These are phyloP conservation scores for Drosophila nikananu DNA, from an alignment of 1,140 invertebrate genomes.

Conservation along the genomic window DNA sequence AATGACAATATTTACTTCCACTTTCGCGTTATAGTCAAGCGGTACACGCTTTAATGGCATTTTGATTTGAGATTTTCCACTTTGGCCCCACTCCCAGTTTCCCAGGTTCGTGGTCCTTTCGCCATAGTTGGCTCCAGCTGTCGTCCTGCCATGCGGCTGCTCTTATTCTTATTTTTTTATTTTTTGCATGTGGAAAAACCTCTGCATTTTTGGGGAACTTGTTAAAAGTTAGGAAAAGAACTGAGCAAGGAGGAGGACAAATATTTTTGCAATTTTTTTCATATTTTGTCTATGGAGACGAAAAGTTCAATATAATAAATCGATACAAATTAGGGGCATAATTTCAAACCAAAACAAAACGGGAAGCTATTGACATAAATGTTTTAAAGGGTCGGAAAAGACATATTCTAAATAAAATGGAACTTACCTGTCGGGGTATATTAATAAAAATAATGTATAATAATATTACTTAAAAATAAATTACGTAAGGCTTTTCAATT, in stretches of 20 bases:
- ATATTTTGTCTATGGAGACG: no score
- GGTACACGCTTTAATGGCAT: constrained; percentile 81
- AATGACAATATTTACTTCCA: constrained; percentile 85
- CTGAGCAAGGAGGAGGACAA: no score
- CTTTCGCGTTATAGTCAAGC: constrained; percentile 69
- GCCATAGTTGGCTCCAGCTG: constrained; percentile 42
- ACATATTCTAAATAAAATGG: no score
- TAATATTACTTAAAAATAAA: no score
- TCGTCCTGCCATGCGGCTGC: constrained; percentile 3
- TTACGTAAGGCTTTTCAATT: no score
- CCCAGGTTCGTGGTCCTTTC: background rate
- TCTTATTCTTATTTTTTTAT: background rate
- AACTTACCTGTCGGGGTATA: no score
- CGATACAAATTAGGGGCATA: background rate
- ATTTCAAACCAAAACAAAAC: no score
- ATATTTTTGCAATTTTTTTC: no score
- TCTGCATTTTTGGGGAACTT: constrained; percentile 3
- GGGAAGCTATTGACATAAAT: no score
- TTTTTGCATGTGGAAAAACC: constrained; percentile 21
- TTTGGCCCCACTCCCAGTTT: constrained; percentile 16
- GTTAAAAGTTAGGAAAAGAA: background rate
- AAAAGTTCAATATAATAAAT: background rate
- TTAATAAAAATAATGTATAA: no score
- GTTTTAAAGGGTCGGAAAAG: no score
- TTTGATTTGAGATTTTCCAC: constrained; percentile 77